Conservation (phyloP, 2,888 invertebrate species). For the Cerastoderma edule region DNA sequence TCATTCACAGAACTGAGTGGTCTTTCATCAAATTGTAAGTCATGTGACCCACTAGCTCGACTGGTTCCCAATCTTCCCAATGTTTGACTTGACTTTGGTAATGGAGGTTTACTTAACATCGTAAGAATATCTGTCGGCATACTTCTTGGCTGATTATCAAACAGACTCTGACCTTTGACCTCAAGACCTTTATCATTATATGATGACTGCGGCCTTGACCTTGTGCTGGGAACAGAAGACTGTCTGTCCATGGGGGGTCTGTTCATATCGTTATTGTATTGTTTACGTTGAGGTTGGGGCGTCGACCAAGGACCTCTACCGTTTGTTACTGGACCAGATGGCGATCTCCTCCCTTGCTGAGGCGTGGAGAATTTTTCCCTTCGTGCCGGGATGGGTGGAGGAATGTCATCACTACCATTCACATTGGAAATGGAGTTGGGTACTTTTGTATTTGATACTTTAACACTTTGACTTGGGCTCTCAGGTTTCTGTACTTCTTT, state of each 20-base stretch:
- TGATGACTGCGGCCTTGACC: constrained; percentile 7
- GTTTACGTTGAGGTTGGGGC: constrained; percentile 68
- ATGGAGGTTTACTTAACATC: constrained; percentile 46
- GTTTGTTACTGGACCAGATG: constrained; percentile 42
- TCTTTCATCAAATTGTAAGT: constrained; percentile 7
- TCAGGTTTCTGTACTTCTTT: neutral
- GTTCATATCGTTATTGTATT: constrained; percentile 27
- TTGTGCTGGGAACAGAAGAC: constrained; percentile 38
- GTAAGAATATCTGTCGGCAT: constrained; percentile 33
- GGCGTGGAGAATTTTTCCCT: constrained; percentile 49
- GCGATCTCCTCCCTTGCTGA: constrained; percentile 50
- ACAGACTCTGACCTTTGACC: constrained; percentile 30
- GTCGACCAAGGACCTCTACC: constrained; percentile 56
- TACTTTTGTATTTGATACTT: constrained; percentile 40
- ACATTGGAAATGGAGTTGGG: constrained; percentile 19
- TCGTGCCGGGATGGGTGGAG: constrained; percentile 19
- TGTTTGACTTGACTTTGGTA: constrained; percentile 42
- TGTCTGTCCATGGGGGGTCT: constrained; percentile 50
- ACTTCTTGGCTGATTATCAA: constrained; percentile 48
- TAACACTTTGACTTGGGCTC: constrained; percentile 25
- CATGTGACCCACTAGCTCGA: neutral
- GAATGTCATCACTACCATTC: neutral
- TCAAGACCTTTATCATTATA: constrained; percentile 23
- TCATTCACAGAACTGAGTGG: constrained; percentile 13
- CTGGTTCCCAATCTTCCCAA: constrained; percentile 1